Base-by-base conservation (phyloP, 2,888 invertebrate genomes). In the Lycocerus yunnanus region DNA sequence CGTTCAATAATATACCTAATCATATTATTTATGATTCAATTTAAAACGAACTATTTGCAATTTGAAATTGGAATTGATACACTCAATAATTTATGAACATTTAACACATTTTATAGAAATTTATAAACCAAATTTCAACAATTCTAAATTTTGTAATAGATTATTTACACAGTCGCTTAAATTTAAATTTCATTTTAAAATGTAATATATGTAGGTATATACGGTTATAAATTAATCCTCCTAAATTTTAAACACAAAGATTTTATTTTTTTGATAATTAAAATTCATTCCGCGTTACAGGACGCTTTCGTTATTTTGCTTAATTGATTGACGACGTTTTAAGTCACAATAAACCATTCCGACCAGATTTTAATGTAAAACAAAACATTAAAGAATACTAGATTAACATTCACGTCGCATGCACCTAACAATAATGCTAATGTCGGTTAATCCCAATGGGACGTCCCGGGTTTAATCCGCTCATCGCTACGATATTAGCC, bases 371-470 rank as follows among this genome's bases (percentile, higher is more conserved):
- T 66, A 68, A 68, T 69, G 68, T 69, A 68, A 72, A 72, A 65
- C 72, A 69, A 69, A 72, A 72, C 72, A 69, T 65, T 66, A 68
- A 69, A 72, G 68, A 72, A 72, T 74, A 71, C 67, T 73, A 77
- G 72, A 80, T 79, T 79, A 76, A 70, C 78, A 79, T 79, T 78
- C 78, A 79, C 79, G 73, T 79, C 77, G 77, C 80, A 78, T 74
- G 76, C 69, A 77, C 73, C 78, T 78, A 75, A 81, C 80, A 80
- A 82, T 84, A 83, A 83, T 81, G 82, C 80, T 84, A 82, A 84
- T 83, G 82, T 82, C 79, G 79, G 80, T 79, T 82, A 83, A 83
- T 82, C 80, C 84, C 82, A 78, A 79, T 78, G 83, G 83, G 81
- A 82, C 78, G 78, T 79, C 77, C 78, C 80, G 78, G 77, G 75